phyloP scores from a whole-genome alignment of 2,797 vertebrate genomes.

The Tamandua tetradactyla region DNA sequence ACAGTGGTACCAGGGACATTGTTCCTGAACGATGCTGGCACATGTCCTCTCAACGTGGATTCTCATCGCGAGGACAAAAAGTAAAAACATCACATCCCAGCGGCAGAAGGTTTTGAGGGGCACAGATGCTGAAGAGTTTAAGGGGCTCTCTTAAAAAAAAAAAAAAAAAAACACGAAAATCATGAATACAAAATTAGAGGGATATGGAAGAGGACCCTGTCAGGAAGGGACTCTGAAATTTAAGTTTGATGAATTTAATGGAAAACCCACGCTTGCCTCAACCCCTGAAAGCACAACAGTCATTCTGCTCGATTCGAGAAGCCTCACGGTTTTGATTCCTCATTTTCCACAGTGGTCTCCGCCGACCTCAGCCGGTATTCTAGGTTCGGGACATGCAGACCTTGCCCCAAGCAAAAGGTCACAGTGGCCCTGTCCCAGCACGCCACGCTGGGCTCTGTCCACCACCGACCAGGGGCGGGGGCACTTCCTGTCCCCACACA shows the following conservation, averaged over 20 bases:
- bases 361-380: neutral
- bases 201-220: neutral
- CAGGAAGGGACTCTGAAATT: neutral
- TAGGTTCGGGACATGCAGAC: no score
- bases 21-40: constrained; percentile 53
- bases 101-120: neutral
- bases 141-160: neutral
- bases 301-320: neutral
- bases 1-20: neutral
- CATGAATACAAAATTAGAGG: neutral
- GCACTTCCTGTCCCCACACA: neutral
- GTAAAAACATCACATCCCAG: neutral
- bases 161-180: neutral
- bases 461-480: no score
- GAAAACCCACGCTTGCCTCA: neutral
- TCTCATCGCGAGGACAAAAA: constrained; percentile 16
- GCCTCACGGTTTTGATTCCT: neutral
- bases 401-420: no score
- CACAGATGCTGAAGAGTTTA: neutral
- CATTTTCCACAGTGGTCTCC: rapidly evolving
- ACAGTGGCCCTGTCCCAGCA: no score
- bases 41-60: neutral
- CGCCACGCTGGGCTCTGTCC: no score
- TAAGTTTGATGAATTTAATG: neutral
- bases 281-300: neutral